Conservation (phyloP, 1,140 invertebrate species). For the Armadillidium nasatum region DNA sequence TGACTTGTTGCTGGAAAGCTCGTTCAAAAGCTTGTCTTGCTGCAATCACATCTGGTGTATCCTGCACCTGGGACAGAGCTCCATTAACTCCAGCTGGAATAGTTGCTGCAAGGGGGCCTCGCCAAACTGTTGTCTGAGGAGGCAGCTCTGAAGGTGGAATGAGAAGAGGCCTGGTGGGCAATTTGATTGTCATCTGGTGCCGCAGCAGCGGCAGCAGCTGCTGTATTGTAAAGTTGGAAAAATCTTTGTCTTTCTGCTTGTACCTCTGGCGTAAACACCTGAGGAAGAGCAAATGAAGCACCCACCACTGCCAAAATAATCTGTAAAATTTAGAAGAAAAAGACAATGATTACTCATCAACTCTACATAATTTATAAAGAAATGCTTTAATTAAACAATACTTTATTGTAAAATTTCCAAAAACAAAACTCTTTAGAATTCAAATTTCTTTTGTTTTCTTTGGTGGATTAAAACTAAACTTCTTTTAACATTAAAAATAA, state of each 20-base stretch:
- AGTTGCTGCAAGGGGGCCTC: constrained; percentile 37
- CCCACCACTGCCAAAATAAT: constrained; percentile 28
- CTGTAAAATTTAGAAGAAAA: not conserved
- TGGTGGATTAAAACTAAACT: no score
- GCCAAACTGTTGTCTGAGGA: constrained; percentile 25
- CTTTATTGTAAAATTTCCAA: not conserved
- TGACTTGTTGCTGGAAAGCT: constrained; percentile 24
- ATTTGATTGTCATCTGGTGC: constrained; percentile 11
- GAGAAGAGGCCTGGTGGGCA: not conserved
- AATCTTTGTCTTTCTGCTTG: constrained; percentile 22
- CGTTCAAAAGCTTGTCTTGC: constrained; percentile 34
- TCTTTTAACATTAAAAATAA: no score
- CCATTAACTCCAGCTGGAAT: constrained; percentile 41
- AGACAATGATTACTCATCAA: not conserved
- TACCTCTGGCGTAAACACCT: constrained; percentile 27
- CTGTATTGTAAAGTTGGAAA: constrained; percentile 22
- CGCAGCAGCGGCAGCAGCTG: constrained; percentile 23
- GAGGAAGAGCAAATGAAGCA: constrained; percentile 13
- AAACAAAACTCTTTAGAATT: not conserved
- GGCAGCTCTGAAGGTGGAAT: not conserved
- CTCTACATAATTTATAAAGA: no score
- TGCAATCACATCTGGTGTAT: constrained; percentile 35
- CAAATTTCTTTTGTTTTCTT: not conserved
- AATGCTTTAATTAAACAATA: no score
- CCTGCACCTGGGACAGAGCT: constrained; percentile 24